Evolutionary conservation across 1,140 invertebrate genomes (phyloP).

Genomic region (Achroia grisella): DNA sequence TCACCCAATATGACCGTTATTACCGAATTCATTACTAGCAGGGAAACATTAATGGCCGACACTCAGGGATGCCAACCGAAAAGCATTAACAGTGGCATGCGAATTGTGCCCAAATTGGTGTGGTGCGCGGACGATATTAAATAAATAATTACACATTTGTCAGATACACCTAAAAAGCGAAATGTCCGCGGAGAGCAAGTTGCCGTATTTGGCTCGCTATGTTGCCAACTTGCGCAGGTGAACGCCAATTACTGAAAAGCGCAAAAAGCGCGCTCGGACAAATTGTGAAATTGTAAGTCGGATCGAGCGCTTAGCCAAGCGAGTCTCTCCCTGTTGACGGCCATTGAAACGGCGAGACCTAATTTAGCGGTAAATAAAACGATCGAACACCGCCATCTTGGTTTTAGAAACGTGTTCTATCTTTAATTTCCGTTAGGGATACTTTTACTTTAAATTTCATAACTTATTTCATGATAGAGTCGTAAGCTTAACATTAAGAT

Average conservation of each 20-base stretch:
- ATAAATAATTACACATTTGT: constrained; percentile 73
- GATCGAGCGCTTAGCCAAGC: constrained; percentile 21
- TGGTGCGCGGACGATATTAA: constrained; percentile 49
- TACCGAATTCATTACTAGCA: neutral
- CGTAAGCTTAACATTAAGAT: no score
- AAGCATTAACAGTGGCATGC: constrained; percentile 37
- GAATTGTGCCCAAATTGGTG: constrained; percentile 59
- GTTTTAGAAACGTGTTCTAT: neutral
- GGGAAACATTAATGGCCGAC: neutral
- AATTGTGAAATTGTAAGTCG: constrained; percentile 63
- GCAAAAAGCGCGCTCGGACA: constrained; percentile 60
- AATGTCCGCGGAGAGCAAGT: constrained; percentile 39
- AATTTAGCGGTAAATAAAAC: neutral
- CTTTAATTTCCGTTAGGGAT: no score
- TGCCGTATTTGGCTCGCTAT: constrained; percentile 53
- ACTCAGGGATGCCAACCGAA: constrained; percentile 20
- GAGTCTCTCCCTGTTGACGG: neutral
- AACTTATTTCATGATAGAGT: neutral
- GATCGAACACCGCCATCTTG: neutral
- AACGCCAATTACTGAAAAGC: constrained; percentile 51
- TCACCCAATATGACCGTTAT: neutral
- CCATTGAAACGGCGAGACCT: neutral
- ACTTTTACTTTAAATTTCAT: neutral
- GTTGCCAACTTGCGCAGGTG: constrained; percentile 41
- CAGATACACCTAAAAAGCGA: constrained; percentile 62